phyloP scores from a whole-genome alignment of 2,888 invertebrate species.

The Euspilapteryx auroguttella region DNA sequence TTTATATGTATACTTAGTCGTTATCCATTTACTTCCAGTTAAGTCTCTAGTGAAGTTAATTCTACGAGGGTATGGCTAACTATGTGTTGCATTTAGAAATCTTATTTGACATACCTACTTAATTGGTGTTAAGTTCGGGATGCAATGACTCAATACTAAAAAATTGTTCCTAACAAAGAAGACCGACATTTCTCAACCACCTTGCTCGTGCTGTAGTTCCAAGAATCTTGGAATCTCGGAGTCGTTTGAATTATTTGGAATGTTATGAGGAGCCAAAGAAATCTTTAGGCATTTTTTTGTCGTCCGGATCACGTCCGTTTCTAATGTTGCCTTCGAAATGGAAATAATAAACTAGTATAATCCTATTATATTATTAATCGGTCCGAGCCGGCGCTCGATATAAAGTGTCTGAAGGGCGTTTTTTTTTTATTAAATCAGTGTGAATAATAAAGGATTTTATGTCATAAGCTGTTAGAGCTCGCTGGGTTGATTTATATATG shows the following conservation, averaged over 20 bases:
- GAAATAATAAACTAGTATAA: conserved; percentile 37
- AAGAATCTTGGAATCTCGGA: conserved; percentile 1
- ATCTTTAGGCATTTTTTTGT: conserved; percentile 8
- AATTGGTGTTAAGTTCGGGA: too few species aligned
- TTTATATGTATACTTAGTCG: too few species aligned
- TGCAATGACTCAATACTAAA: too few species aligned
- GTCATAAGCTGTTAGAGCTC: conserved; percentile 44
- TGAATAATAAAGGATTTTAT: conserved; percentile 51
- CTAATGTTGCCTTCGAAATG: conserved; percentile 39
- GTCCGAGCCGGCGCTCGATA: conserved; percentile 23
- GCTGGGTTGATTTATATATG: conserved; percentile 35
- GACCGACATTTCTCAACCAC: too few species aligned
- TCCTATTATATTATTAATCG: conserved; percentile 36
- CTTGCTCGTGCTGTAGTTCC: too few species aligned
- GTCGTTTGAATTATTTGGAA: neutral
- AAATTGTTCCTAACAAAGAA: too few species aligned
- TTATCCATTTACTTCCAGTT: too few species aligned
- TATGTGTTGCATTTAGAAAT: too few species aligned
- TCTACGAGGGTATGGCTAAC: too few species aligned
- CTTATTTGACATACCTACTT: too few species aligned
- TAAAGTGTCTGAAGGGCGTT: neutral
- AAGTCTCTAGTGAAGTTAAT: too few species aligned
- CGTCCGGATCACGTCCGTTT: conserved; percentile 22
- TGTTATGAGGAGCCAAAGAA: neutral
- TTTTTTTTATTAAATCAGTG: conserved; percentile 22